Evolutionary conservation across 2,113 vertebrate genomes (phyloP).

Genomic region (Grantiella picta): DNA sequence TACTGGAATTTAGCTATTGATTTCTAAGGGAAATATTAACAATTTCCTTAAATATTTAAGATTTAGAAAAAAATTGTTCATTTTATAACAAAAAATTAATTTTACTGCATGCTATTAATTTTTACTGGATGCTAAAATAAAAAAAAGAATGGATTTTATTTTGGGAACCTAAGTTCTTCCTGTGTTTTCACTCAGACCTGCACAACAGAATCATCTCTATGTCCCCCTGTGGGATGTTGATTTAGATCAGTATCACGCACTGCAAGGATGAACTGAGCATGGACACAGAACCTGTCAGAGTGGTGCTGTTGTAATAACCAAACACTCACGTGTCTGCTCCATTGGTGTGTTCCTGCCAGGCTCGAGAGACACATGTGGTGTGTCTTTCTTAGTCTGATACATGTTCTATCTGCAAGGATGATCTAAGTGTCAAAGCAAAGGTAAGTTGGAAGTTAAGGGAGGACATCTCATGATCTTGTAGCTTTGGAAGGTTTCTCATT

Average conservation of each 20-base stretch:
- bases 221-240: rapidly evolving
- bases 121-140: not conserved
- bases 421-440: not conserved
- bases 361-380: rapidly evolving
- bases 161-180: not conserved
- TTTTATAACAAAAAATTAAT: not conserved
- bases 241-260: not conserved
- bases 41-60: not conserved
- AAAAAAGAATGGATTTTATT: not conserved
- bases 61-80: not conserved
- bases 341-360: not conserved
- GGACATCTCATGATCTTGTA: not conserved
- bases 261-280: not conserved
- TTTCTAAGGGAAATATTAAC: not conserved
- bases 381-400: not conserved
- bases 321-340: not conserved
- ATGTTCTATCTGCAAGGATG: not conserved
- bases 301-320: not conserved
- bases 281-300: not conserved
- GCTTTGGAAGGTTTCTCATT: not conserved
- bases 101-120: not conserved
- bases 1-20: not conserved
- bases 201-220: not conserved
- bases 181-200: not conserved
- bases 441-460: not conserved